phyloP scores from a whole-genome alignment of 2,797 vertebrate species.

The Perodicticus potto region DNA sequence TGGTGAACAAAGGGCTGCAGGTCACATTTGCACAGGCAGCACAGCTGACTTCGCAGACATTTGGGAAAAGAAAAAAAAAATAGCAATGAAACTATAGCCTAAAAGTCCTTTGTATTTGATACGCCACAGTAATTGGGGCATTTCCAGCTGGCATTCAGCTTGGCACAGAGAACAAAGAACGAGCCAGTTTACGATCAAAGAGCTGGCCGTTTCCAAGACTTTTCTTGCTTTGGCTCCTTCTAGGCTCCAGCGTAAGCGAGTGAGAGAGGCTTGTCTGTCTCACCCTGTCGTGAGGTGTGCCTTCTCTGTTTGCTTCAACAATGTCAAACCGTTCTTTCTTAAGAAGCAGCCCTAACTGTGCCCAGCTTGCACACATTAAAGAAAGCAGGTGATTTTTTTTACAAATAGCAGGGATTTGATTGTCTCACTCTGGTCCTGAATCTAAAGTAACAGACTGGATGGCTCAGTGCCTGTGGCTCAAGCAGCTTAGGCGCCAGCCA shows the following conservation, averaged over 20 bases:
- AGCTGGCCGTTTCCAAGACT: conserved; percentile 28
- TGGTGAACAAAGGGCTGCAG: conserved; percentile 71
- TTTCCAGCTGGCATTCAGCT: conserved; percentile 71
- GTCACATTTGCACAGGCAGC: conserved; percentile 76
- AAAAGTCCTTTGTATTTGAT: conserved; percentile 78
- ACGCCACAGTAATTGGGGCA: conserved; percentile 68
- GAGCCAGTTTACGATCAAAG: conserved; percentile 51
- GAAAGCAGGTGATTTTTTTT: background rate
- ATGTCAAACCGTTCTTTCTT: rapidly evolving
- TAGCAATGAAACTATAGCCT: conserved; percentile 22
- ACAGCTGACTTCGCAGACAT: conserved; percentile 82
- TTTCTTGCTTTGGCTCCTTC: conserved; percentile 53
- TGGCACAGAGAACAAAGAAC: conserved; percentile 47
- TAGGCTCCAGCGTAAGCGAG: background rate
- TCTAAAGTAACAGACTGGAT: conserved; percentile 44
- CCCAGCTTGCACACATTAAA: background rate
- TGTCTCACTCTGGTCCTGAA: rapidly evolving
- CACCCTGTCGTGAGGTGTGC: background rate
- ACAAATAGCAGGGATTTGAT: background rate
- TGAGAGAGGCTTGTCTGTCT: background rate
- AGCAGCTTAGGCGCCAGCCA: too few species aligned
- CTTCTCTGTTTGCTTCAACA: background rate
- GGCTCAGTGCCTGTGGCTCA: too few species aligned
- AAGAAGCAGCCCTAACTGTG: background rate
- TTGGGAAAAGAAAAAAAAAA: conserved; percentile 31